phyloP scores from a whole-genome alignment of 2,888 invertebrate genomes.

The Leucoma salicis region DNA sequence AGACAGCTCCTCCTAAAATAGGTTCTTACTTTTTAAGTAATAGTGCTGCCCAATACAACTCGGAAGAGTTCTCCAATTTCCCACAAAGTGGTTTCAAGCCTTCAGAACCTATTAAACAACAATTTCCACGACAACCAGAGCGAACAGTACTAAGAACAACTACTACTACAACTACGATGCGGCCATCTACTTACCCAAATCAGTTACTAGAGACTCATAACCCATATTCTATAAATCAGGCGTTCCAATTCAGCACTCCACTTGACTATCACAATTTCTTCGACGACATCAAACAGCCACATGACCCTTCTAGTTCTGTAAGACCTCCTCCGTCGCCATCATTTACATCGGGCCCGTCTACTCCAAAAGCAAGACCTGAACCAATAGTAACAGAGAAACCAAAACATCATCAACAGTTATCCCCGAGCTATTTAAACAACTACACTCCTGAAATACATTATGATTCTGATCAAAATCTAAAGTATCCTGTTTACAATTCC shows the following conservation, averaged over 20 bases:
- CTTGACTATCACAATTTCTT: constrained; percentile 69
- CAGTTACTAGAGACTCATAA: constrained; percentile 73
- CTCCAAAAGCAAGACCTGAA: constrained; percentile 38
- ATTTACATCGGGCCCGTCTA: constrained; percentile 29
- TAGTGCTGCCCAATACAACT: constrained; percentile 49
- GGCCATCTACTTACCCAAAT: constrained; percentile 62
- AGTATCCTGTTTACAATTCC: constrained; percentile 52
- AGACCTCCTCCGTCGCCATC: constrained; percentile 35
- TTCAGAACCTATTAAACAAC: constrained; percentile 39
- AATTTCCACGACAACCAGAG: constrained; percentile 45
- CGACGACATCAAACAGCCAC: constrained; percentile 63
- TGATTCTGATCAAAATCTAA: constrained; percentile 52
- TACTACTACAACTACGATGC: constrained; percentile 53
- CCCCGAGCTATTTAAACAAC: constrained; percentile 59
- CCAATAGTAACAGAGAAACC: constrained; percentile 52
- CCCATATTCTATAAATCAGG: constrained; percentile 76
- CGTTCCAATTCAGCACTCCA: constrained; percentile 74
- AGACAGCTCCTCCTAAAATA: constrained; percentile 45
- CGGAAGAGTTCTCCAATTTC: constrained; percentile 46
- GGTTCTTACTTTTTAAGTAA: constrained; percentile 60
- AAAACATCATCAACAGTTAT: constrained; percentile 48
- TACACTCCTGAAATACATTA: constrained; percentile 71
- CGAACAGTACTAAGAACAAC: constrained; percentile 50
- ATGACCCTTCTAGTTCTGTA: constrained; percentile 42
- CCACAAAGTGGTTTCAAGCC: constrained; percentile 41